Evolutionary conservation across 2,113 vertebrate species (phyloP).

Genomic region (Guaruba guarouba): DNA sequence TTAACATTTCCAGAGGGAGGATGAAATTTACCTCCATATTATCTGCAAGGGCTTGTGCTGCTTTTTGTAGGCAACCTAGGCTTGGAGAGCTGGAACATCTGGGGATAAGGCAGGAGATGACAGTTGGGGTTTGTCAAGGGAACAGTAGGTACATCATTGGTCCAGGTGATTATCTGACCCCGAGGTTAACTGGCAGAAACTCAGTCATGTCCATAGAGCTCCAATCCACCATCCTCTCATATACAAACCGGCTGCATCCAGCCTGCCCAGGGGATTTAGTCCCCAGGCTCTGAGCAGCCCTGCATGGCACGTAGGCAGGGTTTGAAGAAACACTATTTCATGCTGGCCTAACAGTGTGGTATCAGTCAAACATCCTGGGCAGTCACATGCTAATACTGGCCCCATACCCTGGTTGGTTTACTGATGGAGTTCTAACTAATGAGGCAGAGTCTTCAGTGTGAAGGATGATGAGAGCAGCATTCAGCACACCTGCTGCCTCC

Average conservation of each 20-base stretch:
- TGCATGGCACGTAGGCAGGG: background rate
- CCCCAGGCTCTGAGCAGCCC: background rate
- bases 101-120: background rate
- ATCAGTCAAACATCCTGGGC: background rate
- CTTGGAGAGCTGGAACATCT: background rate
- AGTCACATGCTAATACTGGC: background rate
- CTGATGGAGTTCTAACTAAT: background rate
- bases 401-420: background rate
- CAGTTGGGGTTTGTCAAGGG: background rate
- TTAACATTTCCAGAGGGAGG: background rate
- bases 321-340: background rate
- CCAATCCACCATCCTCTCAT: background rate
- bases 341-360: background rate
- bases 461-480: background rate
- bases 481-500: conserved; percentile 7
- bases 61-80: background rate
- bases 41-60: background rate
- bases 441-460: background rate
- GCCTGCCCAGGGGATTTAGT: background rate
- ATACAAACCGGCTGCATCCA: background rate
- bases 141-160: background rate
- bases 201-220: rapidly evolving
- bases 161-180: background rate
- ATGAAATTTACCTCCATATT: background rate
- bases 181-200: background rate